These are phyloP conservation scores for Cyphomyrus plagiostoma DNA, from an alignment of 2,113 vertebrate genomes.

Conservation along the genomic window DNA sequence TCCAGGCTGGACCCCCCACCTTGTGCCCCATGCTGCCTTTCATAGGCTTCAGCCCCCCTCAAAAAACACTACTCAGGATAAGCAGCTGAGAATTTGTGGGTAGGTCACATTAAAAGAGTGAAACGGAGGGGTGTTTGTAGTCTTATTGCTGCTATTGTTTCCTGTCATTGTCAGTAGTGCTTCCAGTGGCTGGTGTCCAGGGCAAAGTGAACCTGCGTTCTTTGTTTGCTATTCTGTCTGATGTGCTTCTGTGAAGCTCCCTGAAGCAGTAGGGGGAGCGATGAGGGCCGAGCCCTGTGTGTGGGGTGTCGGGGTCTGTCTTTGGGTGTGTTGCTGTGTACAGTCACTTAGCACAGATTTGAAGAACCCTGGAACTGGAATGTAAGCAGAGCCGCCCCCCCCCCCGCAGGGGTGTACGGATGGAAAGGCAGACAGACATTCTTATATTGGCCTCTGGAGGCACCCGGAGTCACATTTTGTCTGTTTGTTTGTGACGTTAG, in stretches of 20 bases:
- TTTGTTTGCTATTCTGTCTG: conserved; percentile 37
- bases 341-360: background rate
- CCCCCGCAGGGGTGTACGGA: background rate
- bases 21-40: background rate
- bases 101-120: background rate
- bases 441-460: background rate
- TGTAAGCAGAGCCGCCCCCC: background rate
- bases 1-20: background rate
- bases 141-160: background rate
- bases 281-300: background rate
- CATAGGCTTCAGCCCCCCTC: background rate
- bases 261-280: conserved; percentile 23
- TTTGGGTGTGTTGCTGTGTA: background rate
- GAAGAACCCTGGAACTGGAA: background rate
- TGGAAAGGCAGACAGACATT: background rate
- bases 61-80: background rate
- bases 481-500: background rate
- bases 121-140: background rate
- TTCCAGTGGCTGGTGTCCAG: conserved; percentile 15
- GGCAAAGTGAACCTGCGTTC: conserved; percentile 23
- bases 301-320: background rate
- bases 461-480: background rate
- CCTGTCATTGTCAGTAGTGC: background rate
- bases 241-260: conserved; percentile 31
- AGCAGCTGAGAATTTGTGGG: background rate